Evolutionary conservation across 2,113 vertebrate genomes (phyloP).

Genomic region (Ciconia maguari): DNA sequence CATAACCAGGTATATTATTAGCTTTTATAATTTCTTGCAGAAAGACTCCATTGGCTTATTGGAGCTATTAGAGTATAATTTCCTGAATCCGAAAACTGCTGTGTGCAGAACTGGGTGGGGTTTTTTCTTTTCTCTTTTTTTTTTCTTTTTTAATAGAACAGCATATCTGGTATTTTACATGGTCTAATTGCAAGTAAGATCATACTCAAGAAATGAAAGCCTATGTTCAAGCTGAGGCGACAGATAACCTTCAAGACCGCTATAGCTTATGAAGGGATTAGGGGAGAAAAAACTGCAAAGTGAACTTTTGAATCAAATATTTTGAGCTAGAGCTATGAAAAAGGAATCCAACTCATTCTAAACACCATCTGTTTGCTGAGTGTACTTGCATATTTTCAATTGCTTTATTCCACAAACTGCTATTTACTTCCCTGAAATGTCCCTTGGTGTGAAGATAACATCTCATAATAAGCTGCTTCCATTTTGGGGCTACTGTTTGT

Average conservation of each 20-base stretch:
- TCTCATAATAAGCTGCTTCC: constrained; percentile 16
- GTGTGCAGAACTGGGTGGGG: neutral
- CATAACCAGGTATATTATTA: neutral
- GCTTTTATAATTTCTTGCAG: neutral
- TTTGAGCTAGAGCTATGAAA: neutral
- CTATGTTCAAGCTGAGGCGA: neutral
- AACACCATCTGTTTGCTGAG: constrained; percentile 38
- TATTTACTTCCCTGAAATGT: constrained; percentile 5
- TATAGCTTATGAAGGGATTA: neutral
- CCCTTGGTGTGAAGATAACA: constrained; percentile 29
- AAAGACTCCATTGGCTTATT: neutral
- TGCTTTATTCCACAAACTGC: constrained; percentile 3
- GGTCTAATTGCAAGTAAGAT: neutral
- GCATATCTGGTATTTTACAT: neutral
- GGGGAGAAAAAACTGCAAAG: neutral
- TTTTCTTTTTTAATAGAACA: neutral
- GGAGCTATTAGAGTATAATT: neutral
- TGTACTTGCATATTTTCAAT: neutral
- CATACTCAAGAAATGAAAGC: neutral
- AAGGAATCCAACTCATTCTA: neutral
- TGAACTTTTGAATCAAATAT: constrained; percentile 10
- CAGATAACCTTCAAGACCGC: neutral
- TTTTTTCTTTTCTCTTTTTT: too few relatives aligned
- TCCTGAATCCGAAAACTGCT: neutral
- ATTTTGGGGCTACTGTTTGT: neutral